Evolutionary conservation across 2,888 invertebrate genomes (phyloP).

Genomic region (Imbricaverruca yamaguchii): DNA sequence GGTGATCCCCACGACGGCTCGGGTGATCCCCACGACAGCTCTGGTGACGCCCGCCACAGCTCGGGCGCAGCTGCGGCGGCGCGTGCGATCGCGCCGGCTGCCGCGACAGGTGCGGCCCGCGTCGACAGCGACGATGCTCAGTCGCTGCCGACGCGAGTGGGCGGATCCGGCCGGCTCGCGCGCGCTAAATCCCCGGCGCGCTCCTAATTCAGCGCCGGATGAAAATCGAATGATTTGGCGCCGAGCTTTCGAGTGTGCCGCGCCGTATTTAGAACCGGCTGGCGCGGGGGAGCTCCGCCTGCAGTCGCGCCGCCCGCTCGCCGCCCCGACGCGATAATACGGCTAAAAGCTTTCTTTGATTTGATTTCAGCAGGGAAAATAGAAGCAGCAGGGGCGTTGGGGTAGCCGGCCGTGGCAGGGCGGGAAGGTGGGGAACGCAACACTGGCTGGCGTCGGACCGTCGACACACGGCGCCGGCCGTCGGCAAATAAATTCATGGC

Average conservation of each 20-base stretch:
- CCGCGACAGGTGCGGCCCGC: not conserved
- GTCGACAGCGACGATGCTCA: not conserved
- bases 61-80: not conserved
- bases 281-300: not conserved
- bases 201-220: not conserved
- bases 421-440: not conserved
- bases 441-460: not conserved
- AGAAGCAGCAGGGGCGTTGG: slow-evolving; percentile 8
- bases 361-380: slow-evolving; percentile 7
- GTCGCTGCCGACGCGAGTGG: not conserved
- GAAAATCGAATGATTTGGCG: slow-evolving; percentile 15
- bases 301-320: too few species aligned
- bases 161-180: not conserved
- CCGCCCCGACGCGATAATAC: slow-evolving; percentile 6
- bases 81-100: not conserved
- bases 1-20: too few species aligned
- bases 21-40: too few species aligned
- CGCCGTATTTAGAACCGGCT: not conserved
- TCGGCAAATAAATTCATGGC: not conserved
- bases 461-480: not conserved
- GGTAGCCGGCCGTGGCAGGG: not conserved
- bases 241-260: slow-evolving; percentile 11
- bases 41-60: not conserved
- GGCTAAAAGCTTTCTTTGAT: slow-evolving; percentile 21
- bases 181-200: not conserved